These are phyloP conservation scores for Coboldia fuscipes DNA, from an alignment of 1,140 invertebrate genomes.

Conservation along the genomic window DNA sequence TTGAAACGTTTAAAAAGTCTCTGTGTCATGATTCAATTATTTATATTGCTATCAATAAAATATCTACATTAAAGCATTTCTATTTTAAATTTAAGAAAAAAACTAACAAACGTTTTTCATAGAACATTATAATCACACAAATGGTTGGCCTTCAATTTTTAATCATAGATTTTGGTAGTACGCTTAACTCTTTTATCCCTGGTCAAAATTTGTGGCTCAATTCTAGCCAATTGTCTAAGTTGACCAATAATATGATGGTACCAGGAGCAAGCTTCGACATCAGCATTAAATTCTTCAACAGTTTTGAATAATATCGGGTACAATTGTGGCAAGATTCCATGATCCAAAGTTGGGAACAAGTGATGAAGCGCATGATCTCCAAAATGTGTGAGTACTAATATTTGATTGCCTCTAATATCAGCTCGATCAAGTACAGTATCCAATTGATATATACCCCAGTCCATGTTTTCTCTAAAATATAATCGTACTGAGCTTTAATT, in stretches of 20 bases:
- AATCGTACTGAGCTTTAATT: too few species aligned
- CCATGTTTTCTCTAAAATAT: slow-evolving; percentile 27
- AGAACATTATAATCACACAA: too few species aligned
- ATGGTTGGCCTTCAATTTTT: too few species aligned
- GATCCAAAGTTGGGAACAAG: slow-evolving; percentile 61
- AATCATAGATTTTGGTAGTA: too few species aligned
- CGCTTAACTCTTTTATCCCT: too few species aligned
- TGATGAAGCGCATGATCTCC: slow-evolving; percentile 63
- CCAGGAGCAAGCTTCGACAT: slow-evolving; percentile 27
- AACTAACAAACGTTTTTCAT: too few species aligned
- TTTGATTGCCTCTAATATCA: slow-evolving; percentile 43
- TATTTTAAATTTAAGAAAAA: too few species aligned
- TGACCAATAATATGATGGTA: slow-evolving; percentile 42
- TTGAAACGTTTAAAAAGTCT: too few species aligned
- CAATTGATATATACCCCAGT: slow-evolving; percentile 60
- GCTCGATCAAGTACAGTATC: slow-evolving; percentile 50
- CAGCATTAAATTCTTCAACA: slow-evolving; percentile 41
- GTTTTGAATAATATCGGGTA: slow-evolving; percentile 40
- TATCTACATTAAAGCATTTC: too few species aligned
- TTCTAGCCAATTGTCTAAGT: slow-evolving; percentile 38
- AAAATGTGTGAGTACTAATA: slow-evolving; percentile 45
- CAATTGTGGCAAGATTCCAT: slow-evolving; percentile 40
- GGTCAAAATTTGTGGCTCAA: slow-evolving; percentile 23
- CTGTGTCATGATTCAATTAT: too few species aligned
- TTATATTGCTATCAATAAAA: too few species aligned